phyloP scores from a whole-genome alignment of 2,113 vertebrate species.

The Carollia perspicillata region DNA sequence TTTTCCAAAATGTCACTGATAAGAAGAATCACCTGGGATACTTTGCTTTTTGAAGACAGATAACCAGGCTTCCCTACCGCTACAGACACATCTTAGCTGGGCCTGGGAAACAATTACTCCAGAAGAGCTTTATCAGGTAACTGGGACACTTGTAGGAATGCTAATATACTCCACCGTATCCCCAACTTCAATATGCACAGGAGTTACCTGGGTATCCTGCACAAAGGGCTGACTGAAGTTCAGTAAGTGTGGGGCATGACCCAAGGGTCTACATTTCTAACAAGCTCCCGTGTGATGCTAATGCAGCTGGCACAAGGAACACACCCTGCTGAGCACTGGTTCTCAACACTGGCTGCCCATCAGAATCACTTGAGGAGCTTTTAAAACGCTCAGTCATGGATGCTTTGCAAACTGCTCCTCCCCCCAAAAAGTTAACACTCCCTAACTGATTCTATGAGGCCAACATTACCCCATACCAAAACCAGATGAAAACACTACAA shows the following conservation, averaged over 20 bases:
- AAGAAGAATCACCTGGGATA: neutral
- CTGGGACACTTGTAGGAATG: neutral
- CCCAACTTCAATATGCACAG: neutral
- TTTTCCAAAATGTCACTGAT: neutral
- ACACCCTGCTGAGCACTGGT: neutral
- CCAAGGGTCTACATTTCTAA: neutral
- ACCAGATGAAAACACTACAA: neutral
- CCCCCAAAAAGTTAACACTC: neutral
- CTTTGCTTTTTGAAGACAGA: neutral
- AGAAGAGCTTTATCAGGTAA: neutral
- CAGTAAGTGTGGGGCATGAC: neutral
- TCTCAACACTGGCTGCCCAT: neutral
- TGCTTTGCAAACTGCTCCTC: neutral
- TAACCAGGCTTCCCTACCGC: neutral
- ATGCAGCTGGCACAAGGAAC: neutral
- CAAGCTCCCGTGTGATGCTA: neutral
- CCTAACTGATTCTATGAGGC: neutral
- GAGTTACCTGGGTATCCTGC: neutral
- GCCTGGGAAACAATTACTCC: neutral
- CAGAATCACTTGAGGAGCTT: neutral
- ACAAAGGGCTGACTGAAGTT: neutral
- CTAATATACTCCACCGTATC: neutral
- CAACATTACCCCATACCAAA: neutral
- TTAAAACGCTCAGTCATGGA: neutral
- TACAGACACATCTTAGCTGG: neutral